phyloP scores from a whole-genome alignment of 2,797 vertebrate species.

The Hemibagrus guttatus region DNA sequence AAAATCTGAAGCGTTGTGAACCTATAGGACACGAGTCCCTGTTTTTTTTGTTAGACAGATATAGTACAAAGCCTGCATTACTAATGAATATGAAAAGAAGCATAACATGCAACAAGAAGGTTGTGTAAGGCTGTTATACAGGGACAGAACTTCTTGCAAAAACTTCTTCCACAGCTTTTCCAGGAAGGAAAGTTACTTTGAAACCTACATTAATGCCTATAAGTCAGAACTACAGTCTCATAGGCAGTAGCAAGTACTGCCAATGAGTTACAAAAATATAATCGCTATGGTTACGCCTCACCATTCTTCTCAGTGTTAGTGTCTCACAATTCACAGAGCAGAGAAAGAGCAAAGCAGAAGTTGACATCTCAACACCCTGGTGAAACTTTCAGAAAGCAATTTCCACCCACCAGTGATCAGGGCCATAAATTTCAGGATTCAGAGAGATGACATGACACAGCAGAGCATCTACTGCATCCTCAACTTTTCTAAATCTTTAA shows the following conservation, averaged over 20 bases:
- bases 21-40: background rate
- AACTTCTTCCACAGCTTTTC: background rate
- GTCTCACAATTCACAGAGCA: conserved; percentile 9
- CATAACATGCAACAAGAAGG: background rate
- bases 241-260: background rate
- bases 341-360: conserved; percentile 20
- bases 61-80: background rate
- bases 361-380: conserved; percentile 19
- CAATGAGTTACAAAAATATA: conserved; percentile 13
- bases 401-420: conserved; percentile 31
- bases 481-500: background rate
- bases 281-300: background rate
- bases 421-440: conserved; percentile 18
- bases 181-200: background rate
- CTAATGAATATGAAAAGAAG: background rate
- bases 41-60: background rate
- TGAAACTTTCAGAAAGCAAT: conserved; percentile 25
- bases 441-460: conserved; percentile 23
- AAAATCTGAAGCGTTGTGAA: background rate
- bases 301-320: conserved; percentile 1
- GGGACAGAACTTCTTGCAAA: background rate
- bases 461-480: background rate
- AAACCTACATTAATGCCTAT: background rate
- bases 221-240: conserved; percentile 4
- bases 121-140: background rate